Conservation (phyloP, 1,140 invertebrate species). For the Brachionus calyciflorus region DNA sequence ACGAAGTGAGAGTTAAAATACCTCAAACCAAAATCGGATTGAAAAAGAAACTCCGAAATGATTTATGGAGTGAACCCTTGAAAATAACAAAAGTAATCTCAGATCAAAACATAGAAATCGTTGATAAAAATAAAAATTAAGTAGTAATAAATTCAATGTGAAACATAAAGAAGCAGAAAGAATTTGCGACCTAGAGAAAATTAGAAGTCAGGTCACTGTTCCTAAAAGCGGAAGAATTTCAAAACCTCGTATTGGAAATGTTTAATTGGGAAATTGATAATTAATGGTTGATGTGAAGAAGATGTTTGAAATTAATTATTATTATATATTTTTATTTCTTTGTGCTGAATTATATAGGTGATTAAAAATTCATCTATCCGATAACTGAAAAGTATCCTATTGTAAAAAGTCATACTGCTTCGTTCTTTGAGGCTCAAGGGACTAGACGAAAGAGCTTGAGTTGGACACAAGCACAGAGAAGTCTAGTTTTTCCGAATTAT, state of each 20-base stretch:
- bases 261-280: background rate
- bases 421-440: no score
- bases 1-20: background rate
- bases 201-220: background rate
- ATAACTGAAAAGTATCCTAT: no score
- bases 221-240: constrained; percentile 1
- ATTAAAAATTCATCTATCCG: no score
- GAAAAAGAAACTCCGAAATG: constrained; percentile 5
- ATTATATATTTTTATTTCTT: no score
- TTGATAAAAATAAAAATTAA: background rate
- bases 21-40: constrained; percentile 16
- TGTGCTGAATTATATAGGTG: no score
- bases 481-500: no score
- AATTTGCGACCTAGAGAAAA: no score
- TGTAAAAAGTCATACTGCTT: no score
- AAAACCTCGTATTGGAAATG: background rate
- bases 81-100: constrained; percentile 19
- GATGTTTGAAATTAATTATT: no score
- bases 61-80: constrained; percentile 15
- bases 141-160: background rate
- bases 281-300: background rate
- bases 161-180: background rate
- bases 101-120: constrained; percentile 2
- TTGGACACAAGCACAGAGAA: no score
- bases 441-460: no score